Evolutionary conservation across 2,113 vertebrate species (phyloP).

Genomic region (Carlito syrichta): DNA sequence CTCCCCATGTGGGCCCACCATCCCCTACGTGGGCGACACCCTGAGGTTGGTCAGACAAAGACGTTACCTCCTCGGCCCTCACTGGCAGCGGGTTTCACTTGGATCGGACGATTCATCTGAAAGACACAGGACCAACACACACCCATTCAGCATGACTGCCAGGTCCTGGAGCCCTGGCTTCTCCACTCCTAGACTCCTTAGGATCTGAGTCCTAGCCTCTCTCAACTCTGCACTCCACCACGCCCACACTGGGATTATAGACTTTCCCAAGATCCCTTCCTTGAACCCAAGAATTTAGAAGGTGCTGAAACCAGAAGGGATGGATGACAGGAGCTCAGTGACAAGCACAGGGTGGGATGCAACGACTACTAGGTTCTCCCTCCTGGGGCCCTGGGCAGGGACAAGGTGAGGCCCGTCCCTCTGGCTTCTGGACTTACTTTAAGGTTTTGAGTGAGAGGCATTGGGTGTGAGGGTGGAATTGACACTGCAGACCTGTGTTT

Average conservation of each 20-base stretch:
- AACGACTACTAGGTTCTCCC: neutral
- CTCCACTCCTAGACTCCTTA: neutral
- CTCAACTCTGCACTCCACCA: neutral
- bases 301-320: neutral
- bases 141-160: neutral
- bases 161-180: neutral
- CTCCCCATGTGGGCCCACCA: neutral
- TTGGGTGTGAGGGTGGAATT: neutral
- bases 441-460: constrained; percentile 6
- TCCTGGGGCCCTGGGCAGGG: neutral
- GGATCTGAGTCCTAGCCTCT: neutral
- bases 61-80: constrained; percentile 98
- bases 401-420: neutral
- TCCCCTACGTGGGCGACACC: neutral
- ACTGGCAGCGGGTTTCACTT: constrained; percentile 99
- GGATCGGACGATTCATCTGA: constrained; percentile 99
- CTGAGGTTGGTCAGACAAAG: constrained; percentile 8
- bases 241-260: neutral
- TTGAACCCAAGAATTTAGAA: constrained; percentile 79
- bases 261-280: constrained; percentile 73
- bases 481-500: constrained; percentile 1
- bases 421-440: neutral
- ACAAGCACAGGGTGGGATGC: neutral
- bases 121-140: constrained; percentile 70
- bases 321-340: neutral